Evolutionary conservation across 2,797 vertebrate species (phyloP).

Genomic region (Bradypus variegatus): DNA sequence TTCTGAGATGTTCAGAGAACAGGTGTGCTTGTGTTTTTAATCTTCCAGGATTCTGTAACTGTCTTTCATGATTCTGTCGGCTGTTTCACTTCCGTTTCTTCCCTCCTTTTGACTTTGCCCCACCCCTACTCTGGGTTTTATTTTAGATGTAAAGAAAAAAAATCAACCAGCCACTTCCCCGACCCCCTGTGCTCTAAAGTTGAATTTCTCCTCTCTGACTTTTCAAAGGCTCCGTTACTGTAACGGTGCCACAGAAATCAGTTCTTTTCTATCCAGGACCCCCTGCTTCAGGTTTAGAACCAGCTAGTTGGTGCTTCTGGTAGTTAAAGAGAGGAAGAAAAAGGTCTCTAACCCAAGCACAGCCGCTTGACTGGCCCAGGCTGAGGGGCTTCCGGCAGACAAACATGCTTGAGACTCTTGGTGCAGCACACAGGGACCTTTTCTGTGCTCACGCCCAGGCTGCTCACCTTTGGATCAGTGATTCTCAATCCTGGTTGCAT

Average conservation of each 20-base stretch:
- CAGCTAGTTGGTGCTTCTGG: not conserved
- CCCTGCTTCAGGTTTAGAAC: not conserved
- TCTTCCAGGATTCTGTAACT: slow-evolving; percentile 45
- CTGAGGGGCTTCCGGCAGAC: not conserved
- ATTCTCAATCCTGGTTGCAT: not conserved
- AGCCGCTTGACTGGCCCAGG: not conserved
- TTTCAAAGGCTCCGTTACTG: not conserved
- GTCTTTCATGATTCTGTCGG: slow-evolving; percentile 6
- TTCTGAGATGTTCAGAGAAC: slow-evolving; percentile 31
- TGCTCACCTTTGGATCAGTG: not conserved
- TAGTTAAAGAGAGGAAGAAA: not conserved
- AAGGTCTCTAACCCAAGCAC: not conserved
- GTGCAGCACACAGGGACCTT: not conserved
- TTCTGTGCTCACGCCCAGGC: not conserved
- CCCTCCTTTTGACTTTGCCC: slow-evolving; percentile 29
- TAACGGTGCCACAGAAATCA: not conserved
- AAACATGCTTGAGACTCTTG: accelerated
- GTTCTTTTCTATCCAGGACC: not conserved
- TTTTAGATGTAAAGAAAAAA: slow-evolving; percentile 47
- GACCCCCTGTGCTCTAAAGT: not conserved
- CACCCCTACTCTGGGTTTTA: slow-evolving; percentile 38
- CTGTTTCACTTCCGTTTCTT: slow-evolving; percentile 61
- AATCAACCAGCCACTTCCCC: not conserved
- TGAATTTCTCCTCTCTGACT: slow-evolving; percentile 45
- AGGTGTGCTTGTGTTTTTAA: not conserved